Evolutionary conservation across 2,797 vertebrate species (phyloP), one percentile per base, ranked within the genome.

Genomic region (Anisognathus igniventris): DNA sequence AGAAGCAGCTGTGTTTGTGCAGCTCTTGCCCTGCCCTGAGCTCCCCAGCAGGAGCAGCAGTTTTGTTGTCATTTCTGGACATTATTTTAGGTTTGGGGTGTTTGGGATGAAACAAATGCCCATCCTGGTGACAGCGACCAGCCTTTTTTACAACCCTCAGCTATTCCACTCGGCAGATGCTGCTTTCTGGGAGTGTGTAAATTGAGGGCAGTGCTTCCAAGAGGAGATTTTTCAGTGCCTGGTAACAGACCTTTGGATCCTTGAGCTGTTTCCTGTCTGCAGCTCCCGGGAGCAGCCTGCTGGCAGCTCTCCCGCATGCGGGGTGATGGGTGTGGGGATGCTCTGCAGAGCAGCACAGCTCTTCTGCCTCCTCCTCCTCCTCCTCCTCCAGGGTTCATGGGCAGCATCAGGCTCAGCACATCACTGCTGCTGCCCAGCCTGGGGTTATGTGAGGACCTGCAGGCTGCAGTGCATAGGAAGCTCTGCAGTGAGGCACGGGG

Each of bases 241-340:
- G 95, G 92, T 95, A 94, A 93, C 94, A 93, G 95, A 88, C 87
- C 92, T 93, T 94, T 89, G 95, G 94, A 93, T 95, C 93, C 85
- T 94, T 42, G 12, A 2, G 53, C 81, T 0, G 6, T 78, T 96
- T 92, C 92, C 92, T 88, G 81, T n/a, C 86, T 77, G 91, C 94
- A 89, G 94, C 93, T 92, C 93, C 91, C 19, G 65, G 81, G 83
- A 93, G 93, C 94, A 92, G 92, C 80, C 48, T 68, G 70, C 47
- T 95, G 96, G 95, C 96, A 96, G 92, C 78, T 40, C 58, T 95
- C 89, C 95, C 35, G 6, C 68, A 72, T 86, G 91, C 89, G 17
- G 91, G 94, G 80, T 31, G 47, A 5, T 78, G 95, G 94, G 92
- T 73, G 82, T 66, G 92, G 93, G 90, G 83, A 90, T 95, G 72